Evolutionary conservation across 2,797 vertebrate species (phyloP), one percentile per base, ranked within the genome.

Genomic region (Gymnocypris eckloni): DNA sequence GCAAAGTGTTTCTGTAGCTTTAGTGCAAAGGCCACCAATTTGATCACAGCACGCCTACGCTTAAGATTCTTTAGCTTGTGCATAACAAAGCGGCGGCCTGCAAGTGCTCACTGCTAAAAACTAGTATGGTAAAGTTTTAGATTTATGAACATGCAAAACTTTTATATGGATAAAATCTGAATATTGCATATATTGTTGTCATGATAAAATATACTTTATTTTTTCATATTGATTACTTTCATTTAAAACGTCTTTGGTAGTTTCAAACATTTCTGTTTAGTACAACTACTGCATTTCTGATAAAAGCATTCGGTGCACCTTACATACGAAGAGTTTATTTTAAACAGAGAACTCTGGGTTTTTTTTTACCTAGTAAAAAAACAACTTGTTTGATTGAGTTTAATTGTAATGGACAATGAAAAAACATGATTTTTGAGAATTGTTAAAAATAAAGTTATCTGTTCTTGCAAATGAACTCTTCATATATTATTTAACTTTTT

Each of bases 11-110:
- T 67, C 22, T 78, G 43, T 81, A 86, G 2, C 20, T 64, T 41
- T 79, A 72, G 71, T 1, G 2, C 37, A 79, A 81, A 86, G 52
- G 70, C 43, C 72, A 61, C 41, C 50, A 45, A 66, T 86, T 84
- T 82, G 45, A 86, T 89, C 86, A 67, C 39, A 81, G 81, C 64
- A 86, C 86, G 66, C 86, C 77, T 75, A 89, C 82, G 78, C 81
- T 48, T 77, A 33, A 81, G 81, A 83, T 86, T 81, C 69, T 76
- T 83, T 52, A 76, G 71, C 33, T 86, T 37, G 18, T 81, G 83
- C 64, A 71, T 77, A 85, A 45, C 78, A 85, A n/a, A 81, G 78
- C 5, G 33, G 22, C 7, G 43, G 52, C 83, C 54, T 72, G 22
- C 33, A 20, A 39, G 22, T 52, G 18, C 52, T 25, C 56, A 37